These are phyloP conservation scores for Apistogramma diplotaenia DNA, from an alignment of 2,113 vertebrate species.

Conservation along the genomic window DNA sequence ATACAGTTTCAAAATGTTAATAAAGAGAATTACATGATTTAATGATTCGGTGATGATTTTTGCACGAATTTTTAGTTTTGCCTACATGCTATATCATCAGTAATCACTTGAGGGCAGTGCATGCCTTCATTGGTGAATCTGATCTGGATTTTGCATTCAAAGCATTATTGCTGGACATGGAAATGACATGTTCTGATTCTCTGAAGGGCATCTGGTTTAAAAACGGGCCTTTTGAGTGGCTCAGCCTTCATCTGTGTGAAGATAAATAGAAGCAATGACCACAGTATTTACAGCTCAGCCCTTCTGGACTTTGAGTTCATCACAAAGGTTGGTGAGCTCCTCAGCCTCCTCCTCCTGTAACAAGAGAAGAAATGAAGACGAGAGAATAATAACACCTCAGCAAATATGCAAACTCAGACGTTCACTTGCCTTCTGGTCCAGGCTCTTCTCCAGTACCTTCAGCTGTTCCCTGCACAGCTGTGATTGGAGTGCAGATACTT, in stretches of 20 bases:
- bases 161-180: not conserved
- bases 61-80: fast-evolving
- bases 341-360: conserved; percentile 82
- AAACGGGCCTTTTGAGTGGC: not conserved
- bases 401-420: not conserved
- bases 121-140: not conserved
- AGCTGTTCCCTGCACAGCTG: conserved; percentile 87
- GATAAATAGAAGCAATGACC: not conserved
- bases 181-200: not conserved
- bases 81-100: not conserved
- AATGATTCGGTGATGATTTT: not conserved
- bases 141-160: not conserved
- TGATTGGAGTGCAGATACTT: conserved; percentile 80
- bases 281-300: conserved; percentile 57
- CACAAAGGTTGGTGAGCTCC: conserved; percentile 86
- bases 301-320: conserved; percentile 82
- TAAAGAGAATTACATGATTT: conserved; percentile 38
- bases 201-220: not conserved
- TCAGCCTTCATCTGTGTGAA: conserved; percentile 24
- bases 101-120: conserved; percentile 47
- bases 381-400: not conserved
- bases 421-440: conserved; percentile 86
- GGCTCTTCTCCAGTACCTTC: conserved; percentile 82
- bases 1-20: conserved; percentile 48
- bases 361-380: not conserved